phyloP scores from a whole-genome alignment of 2,797 vertebrate genomes.

The Ctenopoma multispine region DNA sequence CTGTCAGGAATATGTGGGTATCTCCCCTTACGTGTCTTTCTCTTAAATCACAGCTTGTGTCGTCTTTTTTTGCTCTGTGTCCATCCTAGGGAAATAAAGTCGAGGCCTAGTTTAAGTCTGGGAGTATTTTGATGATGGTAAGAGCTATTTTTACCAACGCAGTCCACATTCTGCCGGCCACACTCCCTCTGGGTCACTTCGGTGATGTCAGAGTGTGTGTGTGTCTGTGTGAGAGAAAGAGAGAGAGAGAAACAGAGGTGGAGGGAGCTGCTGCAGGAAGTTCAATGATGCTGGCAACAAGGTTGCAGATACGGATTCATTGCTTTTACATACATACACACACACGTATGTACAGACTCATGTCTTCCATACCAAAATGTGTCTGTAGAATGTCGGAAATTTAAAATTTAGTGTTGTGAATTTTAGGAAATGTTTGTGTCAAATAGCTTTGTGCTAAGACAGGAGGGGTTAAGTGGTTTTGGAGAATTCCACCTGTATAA shows the following conservation, averaged over 20 bases:
- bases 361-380: no score
- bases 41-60: conserved; percentile 1
- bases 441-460: no score
- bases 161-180: conserved; percentile 65
- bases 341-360: conserved; percentile 22
- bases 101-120: conserved; percentile 51
- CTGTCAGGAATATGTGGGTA: conserved; percentile 3
- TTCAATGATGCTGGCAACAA: conserved; percentile 35
- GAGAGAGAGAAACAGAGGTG: not conserved
- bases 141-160: conserved; percentile 71
- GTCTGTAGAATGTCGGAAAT: no score
- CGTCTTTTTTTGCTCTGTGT: conserved; percentile 11
- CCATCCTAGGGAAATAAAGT: conserved; percentile 52
- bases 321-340: conserved; percentile 21
- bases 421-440: no score
- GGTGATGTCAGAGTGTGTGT: conserved; percentile 22
- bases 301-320: conserved; percentile 58
- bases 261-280: conserved; percentile 30
- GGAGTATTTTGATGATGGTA: conserved; percentile 51
- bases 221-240: conserved; percentile 21
- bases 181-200: conserved; percentile 57
- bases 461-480: no score
- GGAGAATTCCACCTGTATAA: no score
- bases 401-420: no score
- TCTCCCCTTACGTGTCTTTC: conserved; percentile 1